Evolutionary conservation across 1,140 invertebrate species (phyloP), one percentile per base, ranked within the genome.

Genomic region (Leptinotarsa defecta): DNA sequence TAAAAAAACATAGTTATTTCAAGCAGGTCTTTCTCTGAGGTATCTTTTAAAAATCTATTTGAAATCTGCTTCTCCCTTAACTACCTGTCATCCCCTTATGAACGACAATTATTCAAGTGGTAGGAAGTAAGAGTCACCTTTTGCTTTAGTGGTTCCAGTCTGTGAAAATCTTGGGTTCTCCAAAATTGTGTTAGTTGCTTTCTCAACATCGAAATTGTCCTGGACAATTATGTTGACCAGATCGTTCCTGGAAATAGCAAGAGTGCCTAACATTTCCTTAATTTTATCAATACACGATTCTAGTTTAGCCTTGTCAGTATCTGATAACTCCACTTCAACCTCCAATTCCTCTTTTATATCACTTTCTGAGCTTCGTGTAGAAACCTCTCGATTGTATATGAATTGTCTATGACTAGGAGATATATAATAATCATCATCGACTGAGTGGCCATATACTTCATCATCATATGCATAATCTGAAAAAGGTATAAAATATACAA

Each of bases 371-470:
- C 95, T 92, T 79, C 91, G 91, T 77, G 91, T 90, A 19, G 87
- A 87, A 73, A 88, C 86, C 81, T 89, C 89, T 52, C 95, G 88
- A 83, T 97, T 94, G 84, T 93, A 98, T 81, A 97, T 91, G 87
- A 95, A 98, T 68, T 91, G 89, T 62, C 90, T 89, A 89, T 96
- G 94, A 83, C 92, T 93, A 6, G 96, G 96, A 27, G 96, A 98
- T 74, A 96, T 91, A 83, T 93, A 94, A 83, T 91, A 93, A 81
- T 96, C 95, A 83, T 95, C 94, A 86, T 98, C 96, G 24, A 97
- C 91, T 20, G 96, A 97, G 86, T 96, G 94, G 3, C 95, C 95
- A 85, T 97, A 97, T 74, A 95, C 91, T 88, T 97, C 94, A 82
- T 97, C 94, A 84, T 95, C 96, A 67, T 91, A 92, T 82, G 97